Conservation (phyloP, 2,888 invertebrate species). For the Patella caerulea region DNA sequence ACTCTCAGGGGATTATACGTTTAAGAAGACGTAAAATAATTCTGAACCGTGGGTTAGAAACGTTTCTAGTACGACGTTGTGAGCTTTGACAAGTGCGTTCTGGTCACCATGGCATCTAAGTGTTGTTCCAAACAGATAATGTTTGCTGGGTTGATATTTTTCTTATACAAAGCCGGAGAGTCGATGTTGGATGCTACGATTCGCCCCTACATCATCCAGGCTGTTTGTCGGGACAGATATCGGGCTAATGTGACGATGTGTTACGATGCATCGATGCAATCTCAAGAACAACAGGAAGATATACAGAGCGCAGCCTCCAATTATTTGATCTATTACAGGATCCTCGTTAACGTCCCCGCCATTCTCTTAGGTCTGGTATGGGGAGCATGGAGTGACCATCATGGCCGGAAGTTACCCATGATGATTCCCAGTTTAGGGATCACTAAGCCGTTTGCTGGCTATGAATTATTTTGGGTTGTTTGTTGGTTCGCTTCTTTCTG, state of each 20-base stretch:
- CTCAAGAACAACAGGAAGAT: not conserved
- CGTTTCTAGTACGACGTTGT: no score
- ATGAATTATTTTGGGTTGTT: slow-evolving; percentile 70
- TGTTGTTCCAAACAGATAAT: not conserved
- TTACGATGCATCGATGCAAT: slow-evolving; percentile 7
- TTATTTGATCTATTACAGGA: slow-evolving; percentile 62
- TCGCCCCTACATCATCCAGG: slow-evolving; percentile 65
- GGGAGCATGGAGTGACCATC: slow-evolving; percentile 68
- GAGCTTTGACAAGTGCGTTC: no score
- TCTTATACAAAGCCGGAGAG: slow-evolving; percentile 70
- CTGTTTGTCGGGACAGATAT: slow-evolving; percentile 57
- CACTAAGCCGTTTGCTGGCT: slow-evolving; percentile 62
- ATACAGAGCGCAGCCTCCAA: slow-evolving; percentile 58
- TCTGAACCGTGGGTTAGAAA: not conserved
- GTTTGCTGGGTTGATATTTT: slow-evolving; percentile 54
- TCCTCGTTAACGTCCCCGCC: slow-evolving; percentile 65
- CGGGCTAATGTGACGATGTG: slow-evolving; percentile 44
- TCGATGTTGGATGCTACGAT: slow-evolving; percentile 69
- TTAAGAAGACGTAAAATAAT: not conserved
- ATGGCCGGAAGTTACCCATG: slow-evolving; percentile 64
- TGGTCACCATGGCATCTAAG: not conserved
- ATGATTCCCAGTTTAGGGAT: slow-evolving; percentile 61
- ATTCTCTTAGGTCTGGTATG: slow-evolving; percentile 65
- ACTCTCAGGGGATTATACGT: not conserved
- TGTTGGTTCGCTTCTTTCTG: slow-evolving; percentile 62